Evolutionary conservation across 1,140 invertebrate genomes (phyloP), one percentile per base, ranked within the genome.

Genomic region (Drosophila sturtevanti): DNA sequence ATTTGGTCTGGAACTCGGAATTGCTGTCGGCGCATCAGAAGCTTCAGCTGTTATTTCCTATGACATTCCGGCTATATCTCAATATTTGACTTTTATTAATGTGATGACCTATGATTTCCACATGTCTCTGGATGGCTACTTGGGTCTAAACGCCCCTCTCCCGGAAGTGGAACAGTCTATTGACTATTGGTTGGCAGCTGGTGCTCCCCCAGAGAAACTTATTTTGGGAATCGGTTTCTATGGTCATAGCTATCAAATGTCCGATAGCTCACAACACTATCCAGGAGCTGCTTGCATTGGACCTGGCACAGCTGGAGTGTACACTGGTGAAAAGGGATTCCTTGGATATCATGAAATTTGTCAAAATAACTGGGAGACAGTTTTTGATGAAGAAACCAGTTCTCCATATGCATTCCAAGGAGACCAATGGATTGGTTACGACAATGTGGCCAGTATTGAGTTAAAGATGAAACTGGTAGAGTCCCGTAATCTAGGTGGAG

Each of bases 261-360:
- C 68, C 9, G 91, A 94, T 79, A 55, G 90, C 0, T 79, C 78
- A 0, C 62, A 92, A 1, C 92, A 93, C 34, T 92, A 84, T 9
- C 90, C 95, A 1, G 93, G 93, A 12, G 94, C 94, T 1, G 89
- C 93, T 0, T 92, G 93, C 6, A 92, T 56, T 27, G 94, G 94
- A 6, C 84, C 93, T 2, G 95, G 95, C 5, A 76, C 89, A 1
- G 92, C 94, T 10, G 97, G 97, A 2, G 93, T 93, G 0, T 96
- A 95, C 68, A 97, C 96, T 0, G 79, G 90, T 1, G 93, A 96
- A 64, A 79, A 82, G 16, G 97, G 97, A 5, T 93, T 94, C 59
- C 92, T 96, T 60, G 95, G 96, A n/a, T 98, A 96, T 81, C 95
- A 97, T 84, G 96, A 98, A 85, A 94, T 94, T 78, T 82, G 91